Evolutionary conservation across 2,113 vertebrate species (phyloP), one percentile per base, ranked within the genome.

Genomic region (Malaclemys terrapin): DNA sequence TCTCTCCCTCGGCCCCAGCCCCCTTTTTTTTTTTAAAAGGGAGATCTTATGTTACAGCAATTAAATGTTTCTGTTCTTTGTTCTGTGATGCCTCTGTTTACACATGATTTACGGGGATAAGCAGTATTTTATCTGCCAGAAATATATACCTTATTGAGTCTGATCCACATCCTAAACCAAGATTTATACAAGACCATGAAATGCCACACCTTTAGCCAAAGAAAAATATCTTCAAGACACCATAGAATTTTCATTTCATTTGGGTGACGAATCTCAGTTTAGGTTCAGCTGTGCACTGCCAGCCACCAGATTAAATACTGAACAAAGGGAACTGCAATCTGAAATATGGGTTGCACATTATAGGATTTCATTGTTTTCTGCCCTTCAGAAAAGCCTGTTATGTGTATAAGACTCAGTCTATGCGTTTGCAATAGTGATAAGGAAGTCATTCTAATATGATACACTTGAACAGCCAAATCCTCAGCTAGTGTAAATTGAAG

Each of bases 21-120:
- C 93, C 56, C 29, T 80, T 96, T 94, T 87, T 83, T 80, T 96
- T 94, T 87, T 83, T 50, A 5, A 50, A 16, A 94, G 96, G 69
- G 81, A 96, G 45, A 93, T 85, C 78, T 42, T 78, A 14, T 85
- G 81, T 89, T 91, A 38, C 38, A 76, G 84, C 96, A 91, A 87
- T 96, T 96, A 90, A 96, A 91, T 75, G 50, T 91, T 94, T 50
- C 13, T 95, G 76, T 45, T 81, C 95, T 97, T 97, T 97, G 96
- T 97, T 97, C 84, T 1, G 86, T 69, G 9, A 42, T 12, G 79
- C 50, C 53, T 87, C 76, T 90, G 25, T 95, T 97, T 88, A 82
- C 50, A 81, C 35, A 81, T 27, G 35, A 93, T 94, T 95, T 93
- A 57, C 52, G 86, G 93, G 89, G 80, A 89, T 91, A 93, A 79